Percentiles rank a stretch among this genome's conserved stretches.
Evolutionary conservation across 2,888 invertebrate species (phyloP).

Genomic region (Acanthosepion pharaonis): DNA sequence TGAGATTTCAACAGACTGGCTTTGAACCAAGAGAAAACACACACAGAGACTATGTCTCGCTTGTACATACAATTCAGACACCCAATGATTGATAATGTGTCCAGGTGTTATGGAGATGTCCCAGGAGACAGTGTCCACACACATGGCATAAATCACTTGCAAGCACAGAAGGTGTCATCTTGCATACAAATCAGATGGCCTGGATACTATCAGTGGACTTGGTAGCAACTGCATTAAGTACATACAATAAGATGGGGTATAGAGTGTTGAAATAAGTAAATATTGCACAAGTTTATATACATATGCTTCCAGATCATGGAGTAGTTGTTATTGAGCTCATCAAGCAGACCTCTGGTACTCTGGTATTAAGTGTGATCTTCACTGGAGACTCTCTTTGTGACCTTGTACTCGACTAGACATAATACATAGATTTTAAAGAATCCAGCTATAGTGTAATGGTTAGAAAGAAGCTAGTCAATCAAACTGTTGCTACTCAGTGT

Average conservation of each 20-base stretch:
- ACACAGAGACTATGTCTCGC: not conserved
- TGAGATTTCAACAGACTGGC: not conserved
- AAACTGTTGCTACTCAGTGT: no score
- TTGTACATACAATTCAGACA: not conserved
- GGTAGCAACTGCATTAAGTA: not conserved
- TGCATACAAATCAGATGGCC: conserved; percentile 33
- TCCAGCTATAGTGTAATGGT: no score
- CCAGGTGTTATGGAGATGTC: not conserved
- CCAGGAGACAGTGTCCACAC: conserved; percentile 2
- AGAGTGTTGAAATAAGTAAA: not conserved
- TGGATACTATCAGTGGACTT: not conserved
- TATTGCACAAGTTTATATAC: not conserved
- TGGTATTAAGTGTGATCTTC: not conserved
- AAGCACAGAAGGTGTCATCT: not conserved
- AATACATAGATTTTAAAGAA: no score
- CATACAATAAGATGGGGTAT: not conserved
- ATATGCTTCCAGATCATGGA: not conserved
- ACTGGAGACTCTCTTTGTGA: no score
- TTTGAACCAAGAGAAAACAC: conserved; percentile 2
- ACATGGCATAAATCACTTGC: conserved; percentile 20
- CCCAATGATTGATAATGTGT: conserved; percentile 22
- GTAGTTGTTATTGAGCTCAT: not conserved
- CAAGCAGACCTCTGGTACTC: not conserved
- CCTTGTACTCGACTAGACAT: no score
- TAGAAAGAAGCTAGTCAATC: no score